These are phyloP conservation scores for Dipus sagitta DNA, from an alignment of 2,797 vertebrate genomes.

Conservation along the genomic window DNA sequence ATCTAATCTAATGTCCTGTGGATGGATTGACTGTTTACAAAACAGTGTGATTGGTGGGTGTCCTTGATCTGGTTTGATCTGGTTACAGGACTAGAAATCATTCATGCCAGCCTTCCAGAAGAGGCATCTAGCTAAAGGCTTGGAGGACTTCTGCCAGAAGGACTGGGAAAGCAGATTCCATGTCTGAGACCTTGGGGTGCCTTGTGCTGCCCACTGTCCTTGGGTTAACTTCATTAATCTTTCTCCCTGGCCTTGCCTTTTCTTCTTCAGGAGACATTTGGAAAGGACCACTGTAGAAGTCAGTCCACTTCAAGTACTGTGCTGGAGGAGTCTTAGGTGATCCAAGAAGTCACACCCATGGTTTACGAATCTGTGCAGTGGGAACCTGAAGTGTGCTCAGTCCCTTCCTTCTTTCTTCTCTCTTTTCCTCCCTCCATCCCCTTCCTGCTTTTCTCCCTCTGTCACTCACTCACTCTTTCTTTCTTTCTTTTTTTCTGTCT, in stretches of 20 bases:
- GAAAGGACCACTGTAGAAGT: not conserved
- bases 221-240: not conserved
- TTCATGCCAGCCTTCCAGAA: not conserved
- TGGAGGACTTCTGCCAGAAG: not conserved
- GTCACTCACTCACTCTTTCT: not conserved
- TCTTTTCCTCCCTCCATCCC: not conserved
- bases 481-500: not conserved
- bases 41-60: not conserved
- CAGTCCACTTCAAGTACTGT: not conserved
- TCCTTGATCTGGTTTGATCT: not conserved
- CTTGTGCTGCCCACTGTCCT: not conserved
- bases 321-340: not conserved
- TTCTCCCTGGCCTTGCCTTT: not conserved
- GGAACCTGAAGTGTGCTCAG: not conserved
- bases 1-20: not conserved
- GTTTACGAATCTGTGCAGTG: not conserved
- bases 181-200: not conserved
- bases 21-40: not conserved
- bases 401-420: too few relatives aligned
- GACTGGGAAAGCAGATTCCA: not conserved
- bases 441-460: too few relatives aligned
- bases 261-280: not conserved
- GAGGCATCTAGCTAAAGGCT: not conserved
- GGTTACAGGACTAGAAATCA: not conserved
- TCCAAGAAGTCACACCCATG: accelerated